Conservation (phyloP, 2,888 invertebrate species). For the Elmis aenea region DNA sequence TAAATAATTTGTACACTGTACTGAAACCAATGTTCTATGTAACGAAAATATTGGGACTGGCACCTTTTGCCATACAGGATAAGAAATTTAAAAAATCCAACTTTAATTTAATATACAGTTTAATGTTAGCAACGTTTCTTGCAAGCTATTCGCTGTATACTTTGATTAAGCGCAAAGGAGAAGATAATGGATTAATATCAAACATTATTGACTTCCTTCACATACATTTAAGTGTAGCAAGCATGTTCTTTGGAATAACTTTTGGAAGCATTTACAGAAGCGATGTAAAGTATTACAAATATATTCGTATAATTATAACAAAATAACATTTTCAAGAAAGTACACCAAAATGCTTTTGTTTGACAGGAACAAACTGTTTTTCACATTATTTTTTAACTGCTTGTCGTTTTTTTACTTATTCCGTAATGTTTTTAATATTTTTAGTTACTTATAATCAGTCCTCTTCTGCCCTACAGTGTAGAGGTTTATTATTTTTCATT, state of each 20-base stretch:
- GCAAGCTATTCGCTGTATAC: not conserved
- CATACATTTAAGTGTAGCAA: conserved; percentile 2
- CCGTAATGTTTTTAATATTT: too few relatives aligned
- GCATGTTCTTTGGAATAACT: conserved; percentile 6
- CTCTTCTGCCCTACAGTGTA: too few relatives aligned
- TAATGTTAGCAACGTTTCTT: not conserved
- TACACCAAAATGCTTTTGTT: too few relatives aligned
- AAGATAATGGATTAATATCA: conserved; percentile 5
- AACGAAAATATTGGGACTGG: conserved; percentile 5
- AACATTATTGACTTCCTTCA: conserved; percentile 3
- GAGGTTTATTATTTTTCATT: too few relatives aligned
- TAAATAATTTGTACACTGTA: conserved; percentile 53
- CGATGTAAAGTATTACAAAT: too few relatives aligned
- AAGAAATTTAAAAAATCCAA: not conserved
- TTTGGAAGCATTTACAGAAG: conserved; percentile 3
- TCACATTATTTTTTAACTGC: too few relatives aligned
- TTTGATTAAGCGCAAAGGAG: not conserved
- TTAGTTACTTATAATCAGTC: too few relatives aligned
- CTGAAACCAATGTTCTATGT: conserved; percentile 7
- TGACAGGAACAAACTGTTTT: too few relatives aligned
- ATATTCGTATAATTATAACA: too few relatives aligned
- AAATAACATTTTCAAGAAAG: too few relatives aligned
- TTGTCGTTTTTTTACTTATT: too few relatives aligned
- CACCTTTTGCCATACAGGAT: conserved; percentile 1
- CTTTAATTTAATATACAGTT: conserved; percentile 3